Evolutionary conservation across 2,888 invertebrate genomes (phyloP), one percentile per base, ranked within the genome.

Genomic region (Girardia tigrina): DNA sequence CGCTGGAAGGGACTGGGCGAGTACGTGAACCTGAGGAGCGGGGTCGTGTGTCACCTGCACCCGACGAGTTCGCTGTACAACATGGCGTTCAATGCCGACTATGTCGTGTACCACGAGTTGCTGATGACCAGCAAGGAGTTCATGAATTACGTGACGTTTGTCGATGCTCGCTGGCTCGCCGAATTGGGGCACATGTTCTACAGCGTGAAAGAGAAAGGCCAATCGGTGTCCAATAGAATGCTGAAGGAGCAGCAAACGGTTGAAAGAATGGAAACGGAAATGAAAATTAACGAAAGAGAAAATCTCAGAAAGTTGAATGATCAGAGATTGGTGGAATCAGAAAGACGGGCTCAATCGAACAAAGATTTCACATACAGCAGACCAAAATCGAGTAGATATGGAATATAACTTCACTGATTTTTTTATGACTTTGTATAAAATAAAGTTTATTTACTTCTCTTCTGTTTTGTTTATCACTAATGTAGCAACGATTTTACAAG

Each of bases 111-210:
- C 86, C 98, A 98, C 85, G 98, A 98, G 86, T 88, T 98, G 70
- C 91, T 98, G 79, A 98, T 98, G 97, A 99, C 98, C 28, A 90
- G 91, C 56, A 91, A 90, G 83, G 91, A 94, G 85, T 98, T 95
- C 85, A 98, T 98, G 97, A 97, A 98, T 85, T 97, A 95, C 83
- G 98, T 98, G 42, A 99, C 98, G 0, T 91, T 97, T 0, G 98
- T 97, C 0, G 98, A 99, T 84, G 97, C 94, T 0, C 88, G 92
- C 78, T 99, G 98, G 98, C 86, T 99, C 75, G 97, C 98, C 0
- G 97, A 98, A 82, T 86, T 99, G 16, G 98, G 98, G 0, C 97
- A 97, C 0, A 98, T 98, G 95, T 99, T 99, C 87, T 98, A 56
- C 56, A 56, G 56, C 23, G 56, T 56, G 20, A 56, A 56, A n/a